Evolutionary conservation across 2,797 vertebrate species (phyloP), one percentile per base, ranked within the genome.

Genomic region (Myotis findleyi): DNA sequence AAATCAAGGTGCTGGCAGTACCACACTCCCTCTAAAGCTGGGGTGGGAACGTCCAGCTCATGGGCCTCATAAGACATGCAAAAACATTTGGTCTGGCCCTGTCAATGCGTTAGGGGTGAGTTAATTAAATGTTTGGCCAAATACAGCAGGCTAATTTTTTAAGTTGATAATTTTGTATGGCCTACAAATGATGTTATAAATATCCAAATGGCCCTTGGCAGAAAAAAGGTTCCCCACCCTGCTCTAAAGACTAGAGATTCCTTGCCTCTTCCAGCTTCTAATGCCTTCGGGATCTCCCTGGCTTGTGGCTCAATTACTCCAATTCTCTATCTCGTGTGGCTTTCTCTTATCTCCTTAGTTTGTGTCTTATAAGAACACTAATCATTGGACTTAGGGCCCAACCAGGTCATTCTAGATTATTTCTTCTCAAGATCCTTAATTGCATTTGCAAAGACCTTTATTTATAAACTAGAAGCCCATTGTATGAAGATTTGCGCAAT

Each of bases 351-450:
- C 18, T 44, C 59, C 25, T 71, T 41, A 25, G 12, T 33, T 1
- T 53, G 66, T 92, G 33, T 81, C 72, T 62, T 73, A 55, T 25
- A 71, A 79, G n/a, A 33, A 59, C 6, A 30, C 4, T 71, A 57
- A 4, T 80, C 64, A 73, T 1, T 38, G 49, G 69, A 64, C 25
- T 89, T 47, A n/a, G 68, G n/a, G 44, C 27, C 20, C 53, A 89
- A 47, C 38, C 27, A 64, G 27, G 20, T 62, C 88, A 64, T 76
- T 79, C 47, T 62, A 25, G 44, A 38, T 33, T 6, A 76, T 57
- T 53, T 87, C 57, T 83, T 49, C 33, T 49, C 47, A 20, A 89
- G 41, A 92, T 41, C 68, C 47, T 96, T 87, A 82, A 57, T 38
- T 64, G 62, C 21, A 47, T 44, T 20, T 77, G 66, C 21, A 27